phyloP scores from a whole-genome alignment of 2,888 invertebrate genomes.

The Nezara viridula region DNA sequence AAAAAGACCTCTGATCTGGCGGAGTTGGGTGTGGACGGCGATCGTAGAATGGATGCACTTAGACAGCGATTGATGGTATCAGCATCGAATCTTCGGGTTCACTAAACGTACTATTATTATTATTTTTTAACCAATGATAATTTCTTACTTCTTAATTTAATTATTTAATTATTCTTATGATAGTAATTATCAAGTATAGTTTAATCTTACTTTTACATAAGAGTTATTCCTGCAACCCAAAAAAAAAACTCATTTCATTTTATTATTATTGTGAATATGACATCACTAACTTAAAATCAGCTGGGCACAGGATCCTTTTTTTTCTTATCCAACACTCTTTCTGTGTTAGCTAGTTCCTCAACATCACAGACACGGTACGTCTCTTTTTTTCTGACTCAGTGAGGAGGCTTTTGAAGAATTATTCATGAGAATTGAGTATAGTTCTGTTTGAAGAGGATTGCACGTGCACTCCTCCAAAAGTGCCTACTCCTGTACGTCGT shows the following conservation, averaged over 20 bases:
- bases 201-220: no score
- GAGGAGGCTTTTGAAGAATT: conserved; percentile 1
- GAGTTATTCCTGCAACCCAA: no score
- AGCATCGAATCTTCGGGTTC: no score
- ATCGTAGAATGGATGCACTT: no score
- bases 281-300: not conserved
- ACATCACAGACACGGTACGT: not conserved
- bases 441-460: not conserved
- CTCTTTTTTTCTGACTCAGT: not conserved
- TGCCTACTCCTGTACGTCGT: not conserved
- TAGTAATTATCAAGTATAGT: no score
- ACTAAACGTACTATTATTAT: no score
- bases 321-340: not conserved
- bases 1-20: no score
- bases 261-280: not conserved
- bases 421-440: conserved; percentile 24
- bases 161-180: no score
- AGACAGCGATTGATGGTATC: no score
- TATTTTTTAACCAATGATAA: no score
- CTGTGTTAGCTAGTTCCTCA: not conserved
- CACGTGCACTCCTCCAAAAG: not conserved
- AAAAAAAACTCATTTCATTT: not conserved
- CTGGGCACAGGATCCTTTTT: not conserved
- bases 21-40: no score
- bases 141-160: no score